phyloP scores from a whole-genome alignment of 2,113 vertebrate genomes.

The Paratilapia polleni region DNA sequence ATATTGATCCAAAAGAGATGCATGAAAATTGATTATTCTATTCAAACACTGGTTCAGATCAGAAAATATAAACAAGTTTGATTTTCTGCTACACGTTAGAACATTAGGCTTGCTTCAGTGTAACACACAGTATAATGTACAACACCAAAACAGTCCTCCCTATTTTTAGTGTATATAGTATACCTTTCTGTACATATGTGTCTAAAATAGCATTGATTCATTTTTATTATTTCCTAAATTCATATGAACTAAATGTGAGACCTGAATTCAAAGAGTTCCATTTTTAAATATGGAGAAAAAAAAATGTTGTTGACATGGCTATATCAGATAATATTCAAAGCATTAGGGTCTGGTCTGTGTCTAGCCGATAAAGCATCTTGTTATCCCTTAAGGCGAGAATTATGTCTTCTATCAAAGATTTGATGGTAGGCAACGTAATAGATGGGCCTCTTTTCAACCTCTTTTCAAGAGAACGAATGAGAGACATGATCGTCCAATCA shows the following conservation, averaged over 20 bases:
- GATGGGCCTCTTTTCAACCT: constrained; percentile 61
- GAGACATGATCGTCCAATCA: constrained; percentile 67
- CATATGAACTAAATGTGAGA: neutral
- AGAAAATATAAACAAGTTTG: constrained; percentile 60
- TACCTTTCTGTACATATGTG: neutral
- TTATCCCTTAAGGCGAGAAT: constrained; percentile 62
- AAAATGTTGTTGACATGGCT: neutral
- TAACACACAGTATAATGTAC: neutral
- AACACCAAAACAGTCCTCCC: neutral
- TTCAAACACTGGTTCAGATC: constrained; percentile 56
- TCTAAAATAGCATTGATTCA: neutral
- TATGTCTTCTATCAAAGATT: constrained; percentile 62
- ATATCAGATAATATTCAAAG: constrained; percentile 41
- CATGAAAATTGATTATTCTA: constrained; percentile 65
- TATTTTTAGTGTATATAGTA: neutral
- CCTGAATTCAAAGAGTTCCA: neutral
- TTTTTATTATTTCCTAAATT: neutral
- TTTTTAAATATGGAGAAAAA: neutral
- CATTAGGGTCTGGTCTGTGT: constrained; percentile 35
- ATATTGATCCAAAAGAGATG: constrained; percentile 69
- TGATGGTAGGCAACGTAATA: constrained; percentile 61
- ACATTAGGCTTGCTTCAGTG: constrained; percentile 25
- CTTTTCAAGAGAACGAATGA: constrained; percentile 67
- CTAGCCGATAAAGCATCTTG: constrained; percentile 37
- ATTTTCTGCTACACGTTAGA: constrained; percentile 46